These are phyloP conservation scores for Stomatorhinus ivindoensis DNA, from an alignment of 2,113 vertebrate genomes.

Conservation along the genomic window DNA sequence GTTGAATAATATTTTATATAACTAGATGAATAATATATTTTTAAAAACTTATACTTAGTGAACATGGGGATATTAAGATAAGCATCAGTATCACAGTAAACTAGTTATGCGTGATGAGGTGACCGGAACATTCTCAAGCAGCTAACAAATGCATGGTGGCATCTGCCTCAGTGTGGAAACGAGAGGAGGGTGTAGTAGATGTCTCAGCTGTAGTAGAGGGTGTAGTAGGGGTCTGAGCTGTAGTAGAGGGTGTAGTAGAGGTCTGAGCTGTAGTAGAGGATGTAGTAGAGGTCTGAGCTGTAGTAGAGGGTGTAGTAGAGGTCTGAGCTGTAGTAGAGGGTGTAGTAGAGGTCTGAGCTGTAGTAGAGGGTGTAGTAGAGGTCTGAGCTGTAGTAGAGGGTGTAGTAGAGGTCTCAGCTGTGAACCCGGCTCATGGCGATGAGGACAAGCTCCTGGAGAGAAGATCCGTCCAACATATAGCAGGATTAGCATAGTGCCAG, in stretches of 20 bases:
- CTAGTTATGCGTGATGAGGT: not conserved
- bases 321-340: not conserved
- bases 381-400: not conserved
- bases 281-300: not conserved
- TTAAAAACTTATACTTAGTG: not conserved
- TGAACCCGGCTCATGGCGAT: not conserved
- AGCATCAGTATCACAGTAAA: not conserved
- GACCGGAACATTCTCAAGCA: not conserved
- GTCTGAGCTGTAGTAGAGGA: not conserved
- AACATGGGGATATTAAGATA: not conserved
- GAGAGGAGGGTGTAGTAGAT: not conserved
- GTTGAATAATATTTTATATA: not conserved
- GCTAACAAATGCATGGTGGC: not conserved
- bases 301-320: too few species aligned
- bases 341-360: not conserved
- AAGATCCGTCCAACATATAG: not conserved
- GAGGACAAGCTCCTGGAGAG: not conserved
- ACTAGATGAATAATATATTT: not conserved
- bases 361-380: too few species aligned
- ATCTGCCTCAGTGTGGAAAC: not conserved
- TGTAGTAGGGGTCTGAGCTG: not conserved
- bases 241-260: too few species aligned
- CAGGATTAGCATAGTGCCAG: not conserved
- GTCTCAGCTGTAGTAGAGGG: not conserved
- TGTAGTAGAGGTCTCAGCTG: not conserved